These are phyloP conservation scores for Marcusenius ussheri DNA, from an alignment of 2,113 vertebrate species.

Conservation along the genomic window DNA sequence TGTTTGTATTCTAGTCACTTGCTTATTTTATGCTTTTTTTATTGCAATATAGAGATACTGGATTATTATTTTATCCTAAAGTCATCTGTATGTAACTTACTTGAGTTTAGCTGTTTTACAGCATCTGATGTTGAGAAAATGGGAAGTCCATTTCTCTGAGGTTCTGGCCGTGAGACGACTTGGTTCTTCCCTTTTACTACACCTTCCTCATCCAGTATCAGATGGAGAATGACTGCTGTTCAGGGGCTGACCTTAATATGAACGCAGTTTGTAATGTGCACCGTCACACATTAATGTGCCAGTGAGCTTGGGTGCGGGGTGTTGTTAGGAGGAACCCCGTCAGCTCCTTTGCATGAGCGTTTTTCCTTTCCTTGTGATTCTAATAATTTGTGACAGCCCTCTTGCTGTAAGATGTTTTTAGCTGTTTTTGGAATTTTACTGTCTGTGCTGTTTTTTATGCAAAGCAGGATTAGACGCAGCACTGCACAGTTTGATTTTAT, in stretches of 20 bases:
- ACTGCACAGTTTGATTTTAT: not conserved
- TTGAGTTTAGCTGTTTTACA: not conserved
- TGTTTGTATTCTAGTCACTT: not conserved
- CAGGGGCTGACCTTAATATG: not conserved
- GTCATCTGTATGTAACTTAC: not conserved
- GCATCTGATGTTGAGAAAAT: not conserved
- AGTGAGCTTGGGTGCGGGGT: not conserved
- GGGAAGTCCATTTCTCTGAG: not conserved
- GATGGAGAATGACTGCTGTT: not conserved
- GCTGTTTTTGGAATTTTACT: not conserved
- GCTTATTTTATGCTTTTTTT: not conserved
- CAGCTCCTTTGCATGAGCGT: not conserved
- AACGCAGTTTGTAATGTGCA: not conserved
- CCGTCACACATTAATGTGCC: not conserved
- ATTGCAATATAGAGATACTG: not conserved
- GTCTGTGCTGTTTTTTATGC: not conserved
- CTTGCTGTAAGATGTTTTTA: not conserved
- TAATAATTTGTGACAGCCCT: conserved; percentile 4
- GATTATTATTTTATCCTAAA: not conserved
- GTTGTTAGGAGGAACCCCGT: not conserved
- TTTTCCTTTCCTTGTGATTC: not conserved
- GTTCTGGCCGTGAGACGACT: not conserved
- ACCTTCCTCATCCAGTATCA: not conserved
- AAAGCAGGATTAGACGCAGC: not conserved
- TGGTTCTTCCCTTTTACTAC: not conserved